Evolutionary conservation across 2,888 invertebrate species (phyloP).

Genomic region (Andrena bicolor): DNA sequence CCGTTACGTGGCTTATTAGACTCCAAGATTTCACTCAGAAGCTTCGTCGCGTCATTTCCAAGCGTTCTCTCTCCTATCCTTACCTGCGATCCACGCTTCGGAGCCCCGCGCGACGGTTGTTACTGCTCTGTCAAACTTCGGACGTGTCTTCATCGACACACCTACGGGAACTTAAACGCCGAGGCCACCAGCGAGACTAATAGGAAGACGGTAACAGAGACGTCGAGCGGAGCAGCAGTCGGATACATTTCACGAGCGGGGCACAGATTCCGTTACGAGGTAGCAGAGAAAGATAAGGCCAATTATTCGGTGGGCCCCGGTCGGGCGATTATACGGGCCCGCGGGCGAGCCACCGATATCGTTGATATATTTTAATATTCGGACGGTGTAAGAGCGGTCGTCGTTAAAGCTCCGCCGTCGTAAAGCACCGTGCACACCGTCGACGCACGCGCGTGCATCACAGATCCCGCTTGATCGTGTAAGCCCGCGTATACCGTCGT

Average conservation of each 20-base stretch:
- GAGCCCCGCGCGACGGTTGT: too few relatives aligned
- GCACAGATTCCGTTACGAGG: conserved; percentile 42
- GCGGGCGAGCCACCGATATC: conserved; percentile 57
- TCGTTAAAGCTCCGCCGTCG: conserved; percentile 64
- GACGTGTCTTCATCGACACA: not conserved
- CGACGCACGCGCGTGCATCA: conserved; percentile 54
- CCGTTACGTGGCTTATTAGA: too few relatives aligned
- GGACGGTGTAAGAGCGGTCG: conserved; percentile 44
- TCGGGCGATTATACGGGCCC: conserved; percentile 2
- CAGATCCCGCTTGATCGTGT: conserved; percentile 33
- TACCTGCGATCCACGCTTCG: too few relatives aligned
- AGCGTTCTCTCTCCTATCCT: too few relatives aligned
- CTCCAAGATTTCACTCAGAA: too few relatives aligned
- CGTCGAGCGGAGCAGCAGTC: not conserved
- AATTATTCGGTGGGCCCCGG: conserved; percentile 40
- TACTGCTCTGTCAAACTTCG: not conserved
- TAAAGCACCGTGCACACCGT: conserved; percentile 64
- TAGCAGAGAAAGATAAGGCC: conserved; percentile 37
- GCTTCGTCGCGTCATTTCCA: too few relatives aligned
- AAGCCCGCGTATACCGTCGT: conserved; percentile 51
- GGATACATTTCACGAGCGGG: not conserved
- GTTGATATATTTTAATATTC: conserved; percentile 71
- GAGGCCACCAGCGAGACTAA: not conserved
- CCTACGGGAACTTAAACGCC: not conserved
- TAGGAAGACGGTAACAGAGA: conserved; percentile 3